Base-by-base conservation (phyloP, 2,888 invertebrate species). In the Magallana nippona region DNA sequence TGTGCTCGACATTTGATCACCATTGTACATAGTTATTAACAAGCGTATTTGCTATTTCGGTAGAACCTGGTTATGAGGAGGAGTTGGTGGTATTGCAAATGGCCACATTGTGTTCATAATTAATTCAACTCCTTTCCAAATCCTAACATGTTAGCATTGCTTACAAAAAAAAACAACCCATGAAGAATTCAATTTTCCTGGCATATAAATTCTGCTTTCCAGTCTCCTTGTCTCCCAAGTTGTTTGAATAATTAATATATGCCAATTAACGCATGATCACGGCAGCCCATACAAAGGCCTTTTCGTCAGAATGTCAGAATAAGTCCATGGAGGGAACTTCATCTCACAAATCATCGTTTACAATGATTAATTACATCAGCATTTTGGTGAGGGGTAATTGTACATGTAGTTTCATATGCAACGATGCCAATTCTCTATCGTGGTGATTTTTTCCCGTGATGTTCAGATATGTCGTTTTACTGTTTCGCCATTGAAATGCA, bases 221-320 rank as follows among this genome's bases (percentile, higher is more conserved):
- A 60, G 60, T 11, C 71, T 13, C 71, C 2, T 2, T 27, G 71
- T 71, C 71, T 71, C 27, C 11, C 27, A 10, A 27, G 15, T 71
- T 15, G 27, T 71, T 10, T 71, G 27, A 71, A 71, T 71, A 71
- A 71, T 71, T 71, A 27, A 71, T 71, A 71, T 13, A 60, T 71
- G 19, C 27, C 71, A 71, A 71, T 27, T 22, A 27, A 13, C 27
- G 32, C 71, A 32, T 71, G 71, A 71, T 71, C 27, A 27, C 13
- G 27, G 22, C 22, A 71, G 10, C 15, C 71, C 32, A 27, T 27
- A 27, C 15, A 22, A 1, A 27, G 19, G 22, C 10, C 10, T 71
- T 32, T 15, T 44, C 5, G 8, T 44, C 44, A 5, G 44, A 44
- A 44, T 44, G 44, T 44, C 44, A 44, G 44, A 44, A 44, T 44